Conservation (phyloP, 2,113 vertebrate species). For the Chunga burmeisteri region DNA sequence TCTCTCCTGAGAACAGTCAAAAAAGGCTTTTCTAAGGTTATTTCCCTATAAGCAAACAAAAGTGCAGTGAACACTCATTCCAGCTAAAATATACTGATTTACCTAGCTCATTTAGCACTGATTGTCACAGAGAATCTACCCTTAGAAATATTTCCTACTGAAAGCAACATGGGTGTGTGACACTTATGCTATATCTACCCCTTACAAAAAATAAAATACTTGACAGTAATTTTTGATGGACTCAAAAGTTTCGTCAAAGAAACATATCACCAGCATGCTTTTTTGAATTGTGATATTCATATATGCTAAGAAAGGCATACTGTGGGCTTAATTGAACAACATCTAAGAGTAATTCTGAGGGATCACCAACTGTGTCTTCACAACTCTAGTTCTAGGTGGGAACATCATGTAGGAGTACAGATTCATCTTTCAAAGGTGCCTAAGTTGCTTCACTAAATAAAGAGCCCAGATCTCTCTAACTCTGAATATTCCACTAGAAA, state of each 20-base stretch:
- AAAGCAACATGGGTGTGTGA: not conserved
- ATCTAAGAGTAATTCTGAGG: slow-evolving; percentile 8
- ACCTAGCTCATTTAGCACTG: not conserved
- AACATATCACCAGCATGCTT: not conserved
- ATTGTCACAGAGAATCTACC: not conserved
- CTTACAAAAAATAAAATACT: slow-evolving; percentile 4
- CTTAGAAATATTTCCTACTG: not conserved
- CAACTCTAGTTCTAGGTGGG: slow-evolving; percentile 34
- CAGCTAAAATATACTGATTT: not conserved
- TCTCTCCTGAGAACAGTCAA: not conserved
- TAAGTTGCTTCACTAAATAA: not conserved
- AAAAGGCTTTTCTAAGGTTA: not conserved
- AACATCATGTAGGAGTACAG: slow-evolving; percentile 26
- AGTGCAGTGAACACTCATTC: not conserved
- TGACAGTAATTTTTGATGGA: slow-evolving; percentile 16
- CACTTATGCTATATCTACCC: not conserved
- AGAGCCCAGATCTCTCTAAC: not conserved
- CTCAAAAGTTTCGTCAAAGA: not conserved
- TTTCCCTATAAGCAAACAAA: not conserved
- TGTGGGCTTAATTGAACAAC: slow-evolving; percentile 35
- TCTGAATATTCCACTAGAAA: not conserved
- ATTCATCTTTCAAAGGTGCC: not conserved
- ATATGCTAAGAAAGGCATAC: slow-evolving; percentile 27
- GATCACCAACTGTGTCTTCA: slow-evolving; percentile 44
- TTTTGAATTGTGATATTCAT: slow-evolving; percentile 16